These are phyloP conservation scores for Dascyllus trimaculatus DNA, from an alignment of 2,113 vertebrate species.

Conservation along the genomic window DNA sequence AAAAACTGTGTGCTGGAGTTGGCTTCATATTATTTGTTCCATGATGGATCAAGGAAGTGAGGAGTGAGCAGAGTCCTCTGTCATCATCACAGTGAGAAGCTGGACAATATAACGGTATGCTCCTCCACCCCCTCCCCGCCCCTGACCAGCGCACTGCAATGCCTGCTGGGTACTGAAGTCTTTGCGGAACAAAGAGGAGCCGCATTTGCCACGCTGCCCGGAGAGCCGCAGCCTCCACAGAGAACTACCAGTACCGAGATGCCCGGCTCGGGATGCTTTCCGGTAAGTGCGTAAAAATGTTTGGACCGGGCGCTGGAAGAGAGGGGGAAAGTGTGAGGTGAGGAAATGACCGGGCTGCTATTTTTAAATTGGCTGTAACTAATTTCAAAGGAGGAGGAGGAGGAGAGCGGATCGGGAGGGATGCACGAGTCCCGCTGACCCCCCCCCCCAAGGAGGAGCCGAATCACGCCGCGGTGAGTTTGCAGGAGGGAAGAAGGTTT, in stretches of 20 bases:
- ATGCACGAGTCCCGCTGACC: slow-evolving; percentile 45
- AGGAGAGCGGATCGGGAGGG: slow-evolving; percentile 42
- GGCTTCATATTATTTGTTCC: too few species aligned
- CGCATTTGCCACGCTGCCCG: slow-evolving; percentile 25
- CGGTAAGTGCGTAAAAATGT: slow-evolving; percentile 79
- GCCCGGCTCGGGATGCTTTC: slow-evolving; percentile 71
- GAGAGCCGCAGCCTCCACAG: slow-evolving; percentile 36
- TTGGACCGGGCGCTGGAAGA: slow-evolving; percentile 75
- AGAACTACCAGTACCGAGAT: slow-evolving; percentile 84
- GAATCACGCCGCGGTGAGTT: slow-evolving; percentile 17
- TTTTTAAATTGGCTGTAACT: slow-evolving; percentile 62
- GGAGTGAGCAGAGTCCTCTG: too few species aligned
- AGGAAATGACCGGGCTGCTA: slow-evolving; percentile 66
- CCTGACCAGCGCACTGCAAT: slow-evolving; percentile 52
- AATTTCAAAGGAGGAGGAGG: slow-evolving; percentile 58
- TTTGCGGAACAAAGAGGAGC: slow-evolving; percentile 40
- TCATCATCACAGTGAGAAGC: not conserved
- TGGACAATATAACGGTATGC: slow-evolving; percentile 56
- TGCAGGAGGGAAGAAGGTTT: slow-evolving; percentile 29
- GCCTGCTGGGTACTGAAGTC: slow-evolving; percentile 78
- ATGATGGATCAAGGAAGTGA: too few species aligned
- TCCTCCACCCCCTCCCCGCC: not conserved
- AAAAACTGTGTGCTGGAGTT: too few species aligned
- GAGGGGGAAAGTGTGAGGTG: slow-evolving; percentile 65
- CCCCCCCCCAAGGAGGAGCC: not conserved